Percentiles rank a stretch among this genome's conserved stretches.
Conservation (phyloP, 2,113 vertebrate species). For the Strigops habroptila region DNA sequence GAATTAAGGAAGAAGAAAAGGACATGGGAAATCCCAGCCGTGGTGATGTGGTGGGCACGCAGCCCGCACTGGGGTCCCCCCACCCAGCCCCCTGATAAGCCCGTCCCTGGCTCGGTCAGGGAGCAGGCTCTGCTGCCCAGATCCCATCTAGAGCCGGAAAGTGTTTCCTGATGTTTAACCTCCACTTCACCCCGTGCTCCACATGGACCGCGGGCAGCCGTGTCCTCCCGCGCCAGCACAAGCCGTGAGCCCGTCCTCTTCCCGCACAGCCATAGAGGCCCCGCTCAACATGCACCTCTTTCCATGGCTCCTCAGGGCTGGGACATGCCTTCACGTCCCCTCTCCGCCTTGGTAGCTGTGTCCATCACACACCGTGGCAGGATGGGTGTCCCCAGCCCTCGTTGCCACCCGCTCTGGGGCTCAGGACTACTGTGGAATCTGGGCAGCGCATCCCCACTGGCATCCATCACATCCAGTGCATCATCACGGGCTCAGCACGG, state of each 20-base stretch:
- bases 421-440: background rate
- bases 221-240: accelerated
- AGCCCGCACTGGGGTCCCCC: background rate
- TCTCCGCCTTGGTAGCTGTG: accelerated
- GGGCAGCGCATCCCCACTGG: background rate
- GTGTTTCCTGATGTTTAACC: background rate
- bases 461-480: background rate
- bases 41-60: background rate
- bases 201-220: accelerated
- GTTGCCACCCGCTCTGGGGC: accelerated
- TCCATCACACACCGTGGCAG: background rate
- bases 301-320: background rate
- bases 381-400: background rate
- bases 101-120: accelerated
- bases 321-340: too few species aligned
- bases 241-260: background rate
- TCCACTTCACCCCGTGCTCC: background rate
- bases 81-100: background rate
- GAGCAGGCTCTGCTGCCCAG: background rate
- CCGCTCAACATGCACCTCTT: accelerated
- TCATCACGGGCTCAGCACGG: accelerated
- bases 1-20: background rate
- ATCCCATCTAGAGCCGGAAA: background rate
- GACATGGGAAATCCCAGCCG: accelerated
- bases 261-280: background rate